Percentiles rank a stretch among this genome's conserved stretches.
Conservation (phyloP, 53 echinoderm and acorn worm species). For the Mesocentrotus franciscanus region DNA sequence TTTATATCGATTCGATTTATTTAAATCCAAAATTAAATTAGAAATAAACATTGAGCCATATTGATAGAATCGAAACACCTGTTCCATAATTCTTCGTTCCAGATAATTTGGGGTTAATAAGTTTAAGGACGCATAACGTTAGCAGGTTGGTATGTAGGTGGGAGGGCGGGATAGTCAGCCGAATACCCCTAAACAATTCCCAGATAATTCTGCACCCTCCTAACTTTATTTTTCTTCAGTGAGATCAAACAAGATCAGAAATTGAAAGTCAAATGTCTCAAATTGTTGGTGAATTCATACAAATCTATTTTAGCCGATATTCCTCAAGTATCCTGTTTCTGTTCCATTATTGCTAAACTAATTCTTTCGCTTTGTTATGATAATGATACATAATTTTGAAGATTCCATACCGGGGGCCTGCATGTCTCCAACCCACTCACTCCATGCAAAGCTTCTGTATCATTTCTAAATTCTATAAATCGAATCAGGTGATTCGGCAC, state of each 20-base stretch:
- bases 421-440: background rate
- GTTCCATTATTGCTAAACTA: background rate
- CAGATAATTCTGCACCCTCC: background rate
- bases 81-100: background rate
- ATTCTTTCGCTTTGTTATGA: background rate
- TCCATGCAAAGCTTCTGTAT: background rate
- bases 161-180: background rate
- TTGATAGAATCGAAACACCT: background rate
- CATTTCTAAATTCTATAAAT: background rate
- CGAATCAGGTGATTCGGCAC: background rate
- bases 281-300: background rate
- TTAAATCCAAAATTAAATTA: background rate
- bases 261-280: background rate
- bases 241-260: background rate
- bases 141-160: background rate
- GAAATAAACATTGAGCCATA: background rate
- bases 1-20: too few relatives aligned
- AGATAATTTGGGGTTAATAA: background rate
- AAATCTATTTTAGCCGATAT: slow-evolving; percentile 1
- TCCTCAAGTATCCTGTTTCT: background rate
- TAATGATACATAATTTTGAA: background rate
- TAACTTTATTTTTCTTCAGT: background rate
- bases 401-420: background rate
- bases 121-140: background rate
- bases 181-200: background rate